Conservation (phyloP, 2,888 invertebrate species). For the Camponotus fellah region DNA sequence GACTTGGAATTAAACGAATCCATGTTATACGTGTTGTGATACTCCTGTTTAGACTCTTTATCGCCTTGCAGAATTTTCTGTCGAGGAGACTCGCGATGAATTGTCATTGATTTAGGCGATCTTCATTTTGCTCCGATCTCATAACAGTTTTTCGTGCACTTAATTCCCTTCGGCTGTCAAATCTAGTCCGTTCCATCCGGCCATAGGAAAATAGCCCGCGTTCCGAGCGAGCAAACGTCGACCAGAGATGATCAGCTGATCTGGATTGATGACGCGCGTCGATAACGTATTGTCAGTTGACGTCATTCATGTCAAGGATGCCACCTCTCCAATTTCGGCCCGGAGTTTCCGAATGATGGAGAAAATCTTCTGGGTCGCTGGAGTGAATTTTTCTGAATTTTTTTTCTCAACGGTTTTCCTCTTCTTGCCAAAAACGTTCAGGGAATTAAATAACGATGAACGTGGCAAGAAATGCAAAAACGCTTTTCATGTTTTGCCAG, state of each 20-base stretch:
- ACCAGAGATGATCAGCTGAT: constrained; percentile 48
- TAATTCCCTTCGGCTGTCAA: neutral
- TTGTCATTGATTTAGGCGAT: neutral
- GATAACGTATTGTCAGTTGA: neutral
- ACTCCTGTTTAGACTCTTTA: neutral
- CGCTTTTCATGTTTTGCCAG: no score
- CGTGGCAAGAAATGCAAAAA: no score
- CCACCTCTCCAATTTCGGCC: neutral
- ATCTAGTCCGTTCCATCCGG: constrained; percentile 11
- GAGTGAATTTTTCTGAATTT: no score
- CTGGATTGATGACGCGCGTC: constrained; percentile 11
- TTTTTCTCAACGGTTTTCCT: no score
- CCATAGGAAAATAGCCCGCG: constrained; percentile 11
- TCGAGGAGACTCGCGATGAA: neutral
- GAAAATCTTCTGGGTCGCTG: no score
- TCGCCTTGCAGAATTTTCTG: neutral
- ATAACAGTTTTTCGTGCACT: constrained; percentile 7
- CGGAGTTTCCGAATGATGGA: no score
- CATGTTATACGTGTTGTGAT: neutral
- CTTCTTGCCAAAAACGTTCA: no score
- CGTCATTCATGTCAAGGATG: neutral
- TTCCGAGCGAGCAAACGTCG: neutral
- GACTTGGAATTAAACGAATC: neutral
- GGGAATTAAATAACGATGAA: no score
- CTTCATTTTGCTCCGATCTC: neutral